These are phyloP conservation scores for Galeruca laticollis DNA, from an alignment of 2,888 invertebrate species.

Conservation along the genomic window DNA sequence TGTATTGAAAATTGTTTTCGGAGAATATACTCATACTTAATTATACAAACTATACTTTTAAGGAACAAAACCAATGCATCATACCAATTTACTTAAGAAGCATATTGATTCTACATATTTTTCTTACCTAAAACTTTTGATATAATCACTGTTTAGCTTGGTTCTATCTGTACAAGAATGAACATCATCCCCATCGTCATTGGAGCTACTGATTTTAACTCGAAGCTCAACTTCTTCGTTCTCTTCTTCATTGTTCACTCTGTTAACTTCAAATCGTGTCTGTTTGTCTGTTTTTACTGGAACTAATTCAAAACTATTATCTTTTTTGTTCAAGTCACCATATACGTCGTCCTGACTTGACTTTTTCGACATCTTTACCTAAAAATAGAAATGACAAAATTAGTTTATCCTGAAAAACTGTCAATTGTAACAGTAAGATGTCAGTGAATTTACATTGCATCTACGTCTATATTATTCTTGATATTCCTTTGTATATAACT, in stretches of 20 bases:
- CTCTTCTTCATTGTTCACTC: conserved; percentile 68
- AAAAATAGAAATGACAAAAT: conserved; percentile 12
- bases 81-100: too few relatives aligned
- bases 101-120: not conserved
- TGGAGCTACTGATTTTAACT: conserved; percentile 42
- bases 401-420: not conserved
- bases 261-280: conserved; percentile 74
- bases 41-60: too few relatives aligned
- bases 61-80: too few relatives aligned
- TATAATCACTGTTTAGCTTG: conserved; percentile 70
- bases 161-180: conserved; percentile 67
- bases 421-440: not conserved
- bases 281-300: conserved; percentile 63
- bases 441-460: not conserved
- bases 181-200: conserved; percentile 67
- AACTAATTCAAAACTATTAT: conserved; percentile 55
- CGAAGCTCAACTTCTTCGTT: conserved; percentile 31
- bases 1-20: too few relatives aligned
- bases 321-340: conserved; percentile 25
- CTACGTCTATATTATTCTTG: too few relatives aligned
- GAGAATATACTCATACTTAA: too few relatives aligned
- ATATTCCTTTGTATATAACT: too few relatives aligned
- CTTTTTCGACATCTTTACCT: conserved; percentile 35
- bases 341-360: conserved; percentile 26
- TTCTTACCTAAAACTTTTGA: conserved; percentile 80